Base-by-base conservation (phyloP, 2,797 vertebrate species). In the Paedocypris micromegethes region DNA sequence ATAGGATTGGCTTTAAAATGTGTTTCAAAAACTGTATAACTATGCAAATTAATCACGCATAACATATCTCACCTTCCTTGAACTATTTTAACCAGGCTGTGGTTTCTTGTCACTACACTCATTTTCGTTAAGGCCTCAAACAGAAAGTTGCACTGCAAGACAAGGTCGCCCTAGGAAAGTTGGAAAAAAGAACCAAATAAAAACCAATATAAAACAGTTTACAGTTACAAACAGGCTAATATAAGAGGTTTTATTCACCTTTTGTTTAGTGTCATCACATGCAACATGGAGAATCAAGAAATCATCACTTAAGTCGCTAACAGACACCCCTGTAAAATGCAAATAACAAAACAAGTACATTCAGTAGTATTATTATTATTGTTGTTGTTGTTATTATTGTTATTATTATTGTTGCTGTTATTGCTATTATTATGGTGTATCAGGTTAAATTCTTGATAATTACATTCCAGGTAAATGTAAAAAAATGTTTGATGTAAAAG, bases 71-170 rank as follows among this genome's bases (percentile, higher is more conserved):
- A 98, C 96, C 96, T 97, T 66, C 89, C 94, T 85, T 94, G 89
- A 40, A 91, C 90, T 5, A 98, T 88, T 2, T 82, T 84, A 3
- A 96, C 83, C 0, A 76, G 64, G 66, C 84, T 90, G 67, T 90
- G 84, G 75, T 91, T 94, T 66, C 90, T 90, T 71, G 85, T 82
- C 77, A 92, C 75, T 55, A 91, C 72, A 76, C 81, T 87, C 45
- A 98, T 87, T 49, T 94, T 95, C 0, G 93, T 96, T 80, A 94
- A 79, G 0, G 69, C 82, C 83, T 98, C 96, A 50, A 96, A 96
- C 46, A 96, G 0, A 9, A 91, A 84, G 50, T 93, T 89, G 5
- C 94, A 97, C 79, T 93, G 92, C 72, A 98, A 84, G 39, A 98
- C 83, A 64, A 88, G 85, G 46, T 98, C 96, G 2, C 94, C 96